These are phyloP conservation scores for Danio albolineatus DNA, from an alignment of 2,797 vertebrate genomes.

Conservation along the genomic window DNA sequence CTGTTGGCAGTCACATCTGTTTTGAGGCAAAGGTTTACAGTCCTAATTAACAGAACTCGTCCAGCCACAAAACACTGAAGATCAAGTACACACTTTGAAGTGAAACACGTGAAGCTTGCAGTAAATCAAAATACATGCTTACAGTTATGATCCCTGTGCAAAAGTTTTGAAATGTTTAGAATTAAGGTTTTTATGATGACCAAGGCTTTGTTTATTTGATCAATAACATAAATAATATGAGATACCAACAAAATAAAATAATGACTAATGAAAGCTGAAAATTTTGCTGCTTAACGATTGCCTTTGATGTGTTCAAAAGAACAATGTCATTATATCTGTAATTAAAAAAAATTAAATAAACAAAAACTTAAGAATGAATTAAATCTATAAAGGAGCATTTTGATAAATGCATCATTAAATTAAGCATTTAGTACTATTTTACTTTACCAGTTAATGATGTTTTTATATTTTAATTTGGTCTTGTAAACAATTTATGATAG, in stretches of 20 bases:
- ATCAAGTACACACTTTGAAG: conserved; percentile 26
- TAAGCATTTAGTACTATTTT: too few species aligned
- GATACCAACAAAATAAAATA: background rate
- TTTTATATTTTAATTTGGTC: too few species aligned
- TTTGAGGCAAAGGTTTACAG: conserved; percentile 27
- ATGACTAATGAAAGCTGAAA: background rate
- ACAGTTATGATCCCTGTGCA: background rate
- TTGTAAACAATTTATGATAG: too few species aligned
- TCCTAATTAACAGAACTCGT: conserved; percentile 35
- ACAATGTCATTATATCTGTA: too few species aligned
- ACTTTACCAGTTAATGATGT: too few species aligned
- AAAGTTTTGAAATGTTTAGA: background rate
- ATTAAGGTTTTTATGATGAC: background rate
- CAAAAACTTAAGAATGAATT: too few species aligned
- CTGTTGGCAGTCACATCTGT: conserved; percentile 41
- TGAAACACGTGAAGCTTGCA: conserved; percentile 16
- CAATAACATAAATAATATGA: background rate
- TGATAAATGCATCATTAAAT: too few species aligned
- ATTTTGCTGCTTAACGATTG: too few species aligned
- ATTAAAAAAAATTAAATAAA: too few species aligned
- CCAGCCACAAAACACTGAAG: conserved; percentile 12
- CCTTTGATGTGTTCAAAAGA: too few species aligned
- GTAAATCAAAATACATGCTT: too few species aligned
- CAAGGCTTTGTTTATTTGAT: background rate
- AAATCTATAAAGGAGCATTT: too few species aligned